These are phyloP conservation scores for Bryconaethiops microstoma DNA, from an alignment of 2,797 vertebrate species.

Conservation along the genomic window DNA sequence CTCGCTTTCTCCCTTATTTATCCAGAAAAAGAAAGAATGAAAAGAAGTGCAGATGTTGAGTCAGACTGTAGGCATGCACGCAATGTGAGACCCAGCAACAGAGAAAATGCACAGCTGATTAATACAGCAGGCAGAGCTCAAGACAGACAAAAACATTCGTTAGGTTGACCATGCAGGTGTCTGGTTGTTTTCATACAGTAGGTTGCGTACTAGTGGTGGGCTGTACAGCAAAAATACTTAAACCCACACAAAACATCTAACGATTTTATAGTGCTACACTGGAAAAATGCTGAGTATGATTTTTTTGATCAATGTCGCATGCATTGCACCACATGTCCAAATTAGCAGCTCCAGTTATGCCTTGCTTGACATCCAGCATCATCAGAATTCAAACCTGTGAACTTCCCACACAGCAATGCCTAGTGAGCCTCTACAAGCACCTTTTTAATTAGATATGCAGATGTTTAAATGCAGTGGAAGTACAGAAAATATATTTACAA, in stretches of 20 bases:
- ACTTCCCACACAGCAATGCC: not conserved
- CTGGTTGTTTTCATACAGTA: not conserved
- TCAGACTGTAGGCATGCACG: constrained; percentile 47
- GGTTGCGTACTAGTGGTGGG: not conserved
- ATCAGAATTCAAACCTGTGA: not conserved
- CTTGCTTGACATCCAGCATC: not conserved
- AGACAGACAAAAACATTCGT: constrained; percentile 30
- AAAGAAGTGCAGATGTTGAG: constrained; percentile 50
- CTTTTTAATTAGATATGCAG: not conserved
- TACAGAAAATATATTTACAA: not conserved
- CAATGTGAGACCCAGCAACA: constrained; percentile 8
- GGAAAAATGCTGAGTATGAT: too few species aligned
- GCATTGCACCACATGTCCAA: not conserved
- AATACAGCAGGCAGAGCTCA: constrained; percentile 12
- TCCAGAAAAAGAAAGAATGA: constrained; percentile 28
- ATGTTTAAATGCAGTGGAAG: not conserved
- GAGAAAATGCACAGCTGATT: constrained; percentile 32
- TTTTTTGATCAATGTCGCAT: not conserved
- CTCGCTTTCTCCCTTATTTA: not conserved
- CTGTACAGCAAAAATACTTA: not conserved
- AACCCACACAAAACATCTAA: too few species aligned
- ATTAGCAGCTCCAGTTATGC: not conserved
- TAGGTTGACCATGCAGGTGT: constrained; percentile 1
- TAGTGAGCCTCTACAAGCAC: not conserved
- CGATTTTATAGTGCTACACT: too few species aligned